Conservation (phyloP, 2,888 invertebrate species). For the Eristalis tenax region DNA sequence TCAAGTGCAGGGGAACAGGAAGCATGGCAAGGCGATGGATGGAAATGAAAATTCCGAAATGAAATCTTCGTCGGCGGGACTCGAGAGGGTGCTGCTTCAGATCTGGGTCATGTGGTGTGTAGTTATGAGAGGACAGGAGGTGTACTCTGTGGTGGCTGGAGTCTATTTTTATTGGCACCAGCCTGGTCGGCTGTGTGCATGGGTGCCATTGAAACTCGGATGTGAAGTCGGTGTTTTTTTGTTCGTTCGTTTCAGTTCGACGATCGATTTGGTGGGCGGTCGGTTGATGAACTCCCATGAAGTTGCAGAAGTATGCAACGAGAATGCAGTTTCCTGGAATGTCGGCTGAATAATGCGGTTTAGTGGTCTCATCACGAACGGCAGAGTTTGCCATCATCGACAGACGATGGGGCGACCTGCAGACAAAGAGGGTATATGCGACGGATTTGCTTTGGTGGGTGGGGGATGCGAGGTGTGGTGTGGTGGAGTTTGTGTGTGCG, state of each 20-base stretch:
- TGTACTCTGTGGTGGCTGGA: background rate
- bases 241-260: slow-evolving; percentile 38
- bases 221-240: slow-evolving; percentile 50
- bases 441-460: background rate
- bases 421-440: slow-evolving; percentile 39
- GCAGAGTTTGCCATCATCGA: background rate
- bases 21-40: background rate
- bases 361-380: slow-evolving; percentile 1
- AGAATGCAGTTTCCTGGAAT: slow-evolving; percentile 51
- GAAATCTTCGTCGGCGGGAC: slow-evolving; percentile 46
- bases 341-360: slow-evolving; percentile 38
- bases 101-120: slow-evolving; percentile 62
- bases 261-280: slow-evolving; percentile 62
- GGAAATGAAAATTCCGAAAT: slow-evolving; percentile 57
- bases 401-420: background rate
- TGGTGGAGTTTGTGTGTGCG: background rate
- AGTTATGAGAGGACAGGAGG: slow-evolving; percentile 56
- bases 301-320: slow-evolving; percentile 40
- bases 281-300: slow-evolving; percentile 31
- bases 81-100: slow-evolving; percentile 17
- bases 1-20: background rate
- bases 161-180: slow-evolving; percentile 55
- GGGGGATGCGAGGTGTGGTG: no score
- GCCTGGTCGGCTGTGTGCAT: background rate
- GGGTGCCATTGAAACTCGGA: slow-evolving; percentile 55